Evolutionary conservation across 2,113 vertebrate genomes (phyloP), one percentile per base, ranked within the genome.

Genomic region (Mesocricetus auratus): DNA sequence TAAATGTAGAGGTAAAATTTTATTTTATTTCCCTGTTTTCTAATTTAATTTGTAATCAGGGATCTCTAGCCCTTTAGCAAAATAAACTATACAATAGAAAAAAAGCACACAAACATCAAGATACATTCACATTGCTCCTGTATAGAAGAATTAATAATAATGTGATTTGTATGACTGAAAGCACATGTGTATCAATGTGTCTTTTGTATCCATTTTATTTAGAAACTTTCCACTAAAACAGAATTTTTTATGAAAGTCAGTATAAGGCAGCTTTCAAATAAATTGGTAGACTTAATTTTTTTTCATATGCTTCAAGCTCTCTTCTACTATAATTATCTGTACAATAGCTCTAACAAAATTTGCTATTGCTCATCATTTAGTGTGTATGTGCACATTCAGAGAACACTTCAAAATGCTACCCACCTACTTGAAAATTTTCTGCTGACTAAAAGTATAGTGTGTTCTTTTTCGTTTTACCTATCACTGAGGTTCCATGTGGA

Each of bases 241-340:
- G 64, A 91, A 90, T 13, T 90, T 90, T 86, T 69, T 62, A 21
- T 26, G 92, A 88, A 96, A 97, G 19, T 94, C 60, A 86, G 6
- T 88, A 87, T 68, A 90, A 94, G 94, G 45, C 89, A 97, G 87
- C 93, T 98, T 96, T 94, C 45, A 26, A 93, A 96, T 50, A 83
- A 92, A 97, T 78, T 96, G 85, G 85, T 89, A 93, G 13, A 91
- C 82, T 89, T 91, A 56, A 95, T 78, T 60, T 39, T 60, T 39
- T 97, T 95, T 91, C 90, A 86, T 78, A 78, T 12, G 64, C 87
- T 97, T 90, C 75, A 86, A 96, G 82, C 73, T 95, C 90, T 97
- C 88, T 92, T 88, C 89, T 97, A 64, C 85, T 73, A 0, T 64
- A 97, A 92, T 96, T 96, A 97, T 91, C 89, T 97, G 95, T 96